Percentiles rank a stretch among this genome's conserved stretches.
phyloP scores from a whole-genome alignment of 2,888 invertebrate species.

The Fabriciana adippe region DNA sequence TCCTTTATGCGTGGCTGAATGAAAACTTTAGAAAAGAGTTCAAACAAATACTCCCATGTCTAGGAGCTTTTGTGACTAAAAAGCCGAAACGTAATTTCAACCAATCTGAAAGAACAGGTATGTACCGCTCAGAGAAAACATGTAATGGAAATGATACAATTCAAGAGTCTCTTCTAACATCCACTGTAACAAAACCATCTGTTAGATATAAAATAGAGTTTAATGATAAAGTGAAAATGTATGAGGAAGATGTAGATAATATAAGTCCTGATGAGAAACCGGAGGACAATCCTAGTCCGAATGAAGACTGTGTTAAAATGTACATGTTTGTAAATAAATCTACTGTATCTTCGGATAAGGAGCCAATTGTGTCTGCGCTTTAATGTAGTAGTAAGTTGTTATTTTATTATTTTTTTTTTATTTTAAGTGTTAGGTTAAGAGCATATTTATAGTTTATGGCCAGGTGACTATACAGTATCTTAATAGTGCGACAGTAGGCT shows the following conservation, averaged over 20 bases:
- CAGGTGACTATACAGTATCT: too few relatives aligned
- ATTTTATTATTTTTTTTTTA: constrained; percentile 3
- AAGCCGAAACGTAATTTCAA: constrained; percentile 67
- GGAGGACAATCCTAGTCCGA: constrained; percentile 68
- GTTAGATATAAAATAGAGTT: constrained; percentile 74
- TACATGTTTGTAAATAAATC: constrained; percentile 78
- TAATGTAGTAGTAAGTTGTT: constrained; percentile 64
- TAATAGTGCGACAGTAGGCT: too few relatives aligned
- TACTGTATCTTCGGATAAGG: constrained; percentile 68
- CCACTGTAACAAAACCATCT: constrained; percentile 71
- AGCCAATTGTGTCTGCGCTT: constrained; percentile 74
- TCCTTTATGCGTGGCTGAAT: constrained; percentile 97
- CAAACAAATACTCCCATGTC: constrained; percentile 87
- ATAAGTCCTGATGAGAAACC: constrained; percentile 77
- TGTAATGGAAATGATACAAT: constrained; percentile 77
- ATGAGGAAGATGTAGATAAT: constrained; percentile 63
- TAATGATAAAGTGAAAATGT: constrained; percentile 63
- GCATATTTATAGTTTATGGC: too few relatives aligned
- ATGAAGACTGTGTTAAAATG: constrained; percentile 76
- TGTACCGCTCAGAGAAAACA: constrained; percentile 74
- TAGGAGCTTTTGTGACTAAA: constrained; percentile 74
- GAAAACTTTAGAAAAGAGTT: constrained; percentile 96
- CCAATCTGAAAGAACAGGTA: constrained; percentile 73
- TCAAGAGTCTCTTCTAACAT: constrained; percentile 73
- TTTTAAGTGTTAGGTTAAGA: too few relatives aligned